Base-by-base conservation (phyloP, 2,113 vertebrate genomes). In the Leiothrix lutea region DNA sequence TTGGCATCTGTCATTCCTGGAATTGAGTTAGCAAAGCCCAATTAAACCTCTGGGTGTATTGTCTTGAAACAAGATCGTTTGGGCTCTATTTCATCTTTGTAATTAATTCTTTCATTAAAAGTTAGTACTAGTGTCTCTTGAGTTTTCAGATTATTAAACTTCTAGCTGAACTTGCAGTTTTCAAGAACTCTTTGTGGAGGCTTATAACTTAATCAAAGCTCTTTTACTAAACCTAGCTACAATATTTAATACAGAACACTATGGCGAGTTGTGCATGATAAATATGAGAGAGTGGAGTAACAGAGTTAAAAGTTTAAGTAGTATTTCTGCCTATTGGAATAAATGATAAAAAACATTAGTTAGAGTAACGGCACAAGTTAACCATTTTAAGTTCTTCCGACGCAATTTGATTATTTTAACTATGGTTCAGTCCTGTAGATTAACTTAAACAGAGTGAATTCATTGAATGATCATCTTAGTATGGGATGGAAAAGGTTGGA, bases 61-160 rank as follows among this genome's bases (percentile, higher is more conserved):
- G 54, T 80, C 90, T 80, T 93, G 84, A 90, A 93, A 88, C 53
- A 86, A 65, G 72, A 77, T 80, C 24, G 1, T 70, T 78, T 81
- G n/a, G 66, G 29, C 61, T 88, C 53, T 78, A 14, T 84, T 93
- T 94, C 65, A 81, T 85, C 48, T 33, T 85, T 78, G 71, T 81
- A 85, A 93, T 87, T 93, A 90, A 44, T 90, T 90, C 42, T 93
- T 92, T 95, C 74, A 90, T 93, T 96, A 87, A 78, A 93, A 92
- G 81, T 90, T 90, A 62, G 33, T 62, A 14, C 28, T 66, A 57
- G 54, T 70, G 50, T 92, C 51, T 94, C 80, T 53, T 61, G 64
- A 80, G 67, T 89, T 87, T 94, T 94, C 65, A 73, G 60, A 67
- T 33, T 81, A 84, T 87, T 91, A 77, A 87, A 81, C 56, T 87